Conservation (phyloP, 2,113 vertebrate species). For the Paedocypris sp. region DNA sequence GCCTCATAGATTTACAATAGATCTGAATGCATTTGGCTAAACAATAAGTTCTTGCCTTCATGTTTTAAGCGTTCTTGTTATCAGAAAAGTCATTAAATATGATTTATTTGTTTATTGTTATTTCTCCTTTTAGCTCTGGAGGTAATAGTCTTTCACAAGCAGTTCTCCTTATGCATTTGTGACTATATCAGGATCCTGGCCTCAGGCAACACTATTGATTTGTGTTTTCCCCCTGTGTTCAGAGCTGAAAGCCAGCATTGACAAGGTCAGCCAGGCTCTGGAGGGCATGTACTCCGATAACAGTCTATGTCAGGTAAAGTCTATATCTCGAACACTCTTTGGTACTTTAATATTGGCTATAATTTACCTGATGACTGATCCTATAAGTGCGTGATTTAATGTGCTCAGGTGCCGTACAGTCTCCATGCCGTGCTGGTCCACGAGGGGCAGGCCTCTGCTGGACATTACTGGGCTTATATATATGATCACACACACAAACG, state of each 20-base stretch:
- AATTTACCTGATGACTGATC: background rate
- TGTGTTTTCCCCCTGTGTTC: constrained; percentile 38
- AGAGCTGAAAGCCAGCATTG: constrained; percentile 81
- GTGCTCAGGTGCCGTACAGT: constrained; percentile 77
- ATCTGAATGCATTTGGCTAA: too few relatives aligned
- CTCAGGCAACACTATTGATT: constrained; percentile 35
- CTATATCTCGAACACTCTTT: constrained; percentile 17
- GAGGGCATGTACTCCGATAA: constrained; percentile 82
- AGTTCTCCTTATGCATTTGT: constrained; percentile 35
- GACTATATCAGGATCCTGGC: constrained; percentile 34
- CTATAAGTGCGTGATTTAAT: background rate
- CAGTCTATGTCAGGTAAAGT: constrained; percentile 76
- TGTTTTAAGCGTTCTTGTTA: too few relatives aligned
- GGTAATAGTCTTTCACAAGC: constrained; percentile 30
- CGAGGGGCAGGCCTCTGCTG: constrained; percentile 87
- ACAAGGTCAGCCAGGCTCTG: constrained; percentile 59
- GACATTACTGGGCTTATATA: constrained; percentile 97
- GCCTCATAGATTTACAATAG: too few relatives aligned
- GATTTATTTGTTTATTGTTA: constrained; percentile 28
- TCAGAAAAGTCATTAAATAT: too few relatives aligned
- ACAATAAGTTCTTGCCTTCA: too few relatives aligned
- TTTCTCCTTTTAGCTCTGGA: constrained; percentile 26
- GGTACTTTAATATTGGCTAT: constrained; percentile 20
- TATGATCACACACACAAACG: constrained; percentile 69
- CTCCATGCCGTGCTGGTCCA: constrained; percentile 91